Evolutionary conservation across 1,140 invertebrate genomes (phyloP).

Genomic region (Atopsyche davidsoni): DNA sequence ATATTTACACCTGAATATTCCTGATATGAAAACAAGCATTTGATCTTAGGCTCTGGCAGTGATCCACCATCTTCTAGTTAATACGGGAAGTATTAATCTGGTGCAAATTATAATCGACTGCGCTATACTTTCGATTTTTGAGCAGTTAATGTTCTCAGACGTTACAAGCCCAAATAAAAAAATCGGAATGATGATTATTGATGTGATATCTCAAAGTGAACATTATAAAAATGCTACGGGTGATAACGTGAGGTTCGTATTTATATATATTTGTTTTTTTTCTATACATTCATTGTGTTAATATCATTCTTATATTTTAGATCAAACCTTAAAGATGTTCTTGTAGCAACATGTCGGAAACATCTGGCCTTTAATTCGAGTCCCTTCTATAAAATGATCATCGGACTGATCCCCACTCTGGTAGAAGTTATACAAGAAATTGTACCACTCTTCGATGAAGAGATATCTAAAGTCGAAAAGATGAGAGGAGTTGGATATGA

Average conservation of each 20-base stretch:
- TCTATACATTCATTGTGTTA: not conserved
- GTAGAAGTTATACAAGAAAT: slow-evolving; percentile 9
- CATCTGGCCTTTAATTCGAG: slow-evolving; percentile 27
- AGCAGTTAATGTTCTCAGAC: slow-evolving; percentile 29
- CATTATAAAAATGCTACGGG: slow-evolving; percentile 8
- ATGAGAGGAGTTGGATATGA: slow-evolving; percentile 29
- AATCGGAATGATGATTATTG: slow-evolving; percentile 19
- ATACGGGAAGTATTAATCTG: slow-evolving; percentile 14
- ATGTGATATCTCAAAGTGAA: slow-evolving; percentile 16
- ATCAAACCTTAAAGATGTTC: slow-evolving; percentile 15
- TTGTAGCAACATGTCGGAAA: slow-evolving; percentile 21
- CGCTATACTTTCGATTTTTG: slow-evolving; percentile 20
- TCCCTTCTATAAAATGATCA: slow-evolving; percentile 24
- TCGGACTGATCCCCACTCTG: slow-evolving; percentile 5
- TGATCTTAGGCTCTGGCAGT: slow-evolving; percentile 23
- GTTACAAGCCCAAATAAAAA: slow-evolving; percentile 23
- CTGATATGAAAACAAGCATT: not conserved
- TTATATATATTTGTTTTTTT: slow-evolving; percentile 8
- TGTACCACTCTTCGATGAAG: slow-evolving; percentile 16
- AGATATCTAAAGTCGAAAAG: slow-evolving; percentile 27
- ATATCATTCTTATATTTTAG: slow-evolving; percentile 1
- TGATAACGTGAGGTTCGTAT: slow-evolving; percentile 9
- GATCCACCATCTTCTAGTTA: slow-evolving; percentile 14
- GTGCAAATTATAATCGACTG: slow-evolving; percentile 13
- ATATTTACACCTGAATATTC: not conserved